Evolutionary conservation across 2,888 invertebrate genomes (phyloP).

Genomic region (Apamea anceps): DNA sequence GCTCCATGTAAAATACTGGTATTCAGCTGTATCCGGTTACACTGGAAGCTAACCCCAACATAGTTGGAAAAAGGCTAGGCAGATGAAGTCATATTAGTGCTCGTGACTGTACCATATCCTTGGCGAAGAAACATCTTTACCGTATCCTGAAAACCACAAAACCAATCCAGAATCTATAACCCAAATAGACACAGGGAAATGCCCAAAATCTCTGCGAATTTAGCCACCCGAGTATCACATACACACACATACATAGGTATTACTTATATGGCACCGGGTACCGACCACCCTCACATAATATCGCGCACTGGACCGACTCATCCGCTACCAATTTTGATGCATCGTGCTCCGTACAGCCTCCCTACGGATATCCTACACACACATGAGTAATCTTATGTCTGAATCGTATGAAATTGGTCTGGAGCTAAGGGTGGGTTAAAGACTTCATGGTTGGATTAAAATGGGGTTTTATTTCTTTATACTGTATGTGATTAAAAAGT

Average conservation of each 20-base stretch:
- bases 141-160: background rate
- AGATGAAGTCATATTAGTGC: too few relatives aligned
- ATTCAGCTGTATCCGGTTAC: too few relatives aligned
- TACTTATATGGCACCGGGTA: slow-evolving; percentile 24
- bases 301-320: slow-evolving; percentile 56
- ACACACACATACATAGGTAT: slow-evolving; percentile 16
- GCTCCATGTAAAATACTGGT: too few relatives aligned
- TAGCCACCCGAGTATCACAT: slow-evolving; percentile 32
- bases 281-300: slow-evolving; percentile 54
- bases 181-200: slow-evolving; percentile 22
- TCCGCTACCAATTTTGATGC: slow-evolving; percentile 71
- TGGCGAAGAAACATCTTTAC: too few relatives aligned
- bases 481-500: background rate
- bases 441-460: slow-evolving; percentile 47
- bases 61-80: too few relatives aligned
- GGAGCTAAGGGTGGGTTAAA: slow-evolving; percentile 37
- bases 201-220: slow-evolving; percentile 31
- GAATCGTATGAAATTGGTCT: slow-evolving; percentile 61
- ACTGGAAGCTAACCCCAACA: too few relatives aligned
- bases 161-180: slow-evolving; percentile 11
- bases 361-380: slow-evolving; percentile 70
- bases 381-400: slow-evolving; percentile 52
- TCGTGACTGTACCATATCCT: too few relatives aligned
- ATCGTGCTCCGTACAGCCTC: slow-evolving; percentile 58
- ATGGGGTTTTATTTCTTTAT: slow-evolving; percentile 6